A percentile compares a stretch with the other conserved stretches of the same genome.
These are phyloP conservation scores for Megalurothrips usitatus DNA, from an alignment of 2,888 invertebrate genomes.

Conservation along the genomic window DNA sequence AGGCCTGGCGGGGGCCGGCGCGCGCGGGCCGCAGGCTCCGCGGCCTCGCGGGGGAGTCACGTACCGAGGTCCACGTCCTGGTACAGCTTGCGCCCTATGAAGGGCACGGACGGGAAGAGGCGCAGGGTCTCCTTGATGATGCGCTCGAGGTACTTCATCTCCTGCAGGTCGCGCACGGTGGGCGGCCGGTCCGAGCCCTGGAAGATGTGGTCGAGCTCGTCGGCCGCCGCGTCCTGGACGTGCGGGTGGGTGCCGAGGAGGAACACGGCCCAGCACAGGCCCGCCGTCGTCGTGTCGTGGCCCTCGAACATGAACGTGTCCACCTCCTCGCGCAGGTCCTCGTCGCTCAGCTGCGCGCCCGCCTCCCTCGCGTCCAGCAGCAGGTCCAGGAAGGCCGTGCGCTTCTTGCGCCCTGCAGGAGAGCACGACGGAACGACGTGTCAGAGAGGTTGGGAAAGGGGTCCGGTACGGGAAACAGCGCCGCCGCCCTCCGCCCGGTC, in stretches of 20 bases:
- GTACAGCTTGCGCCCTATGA: slow-evolving; percentile 49
- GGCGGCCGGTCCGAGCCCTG: slow-evolving; percentile 45
- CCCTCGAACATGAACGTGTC: slow-evolving; percentile 68
- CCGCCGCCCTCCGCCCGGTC: too few species aligned
- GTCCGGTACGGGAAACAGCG: too few species aligned
- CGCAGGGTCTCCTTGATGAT: slow-evolving; percentile 57
- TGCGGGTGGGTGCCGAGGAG: slow-evolving; percentile 52
- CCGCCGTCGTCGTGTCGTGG: slow-evolving; percentile 55
- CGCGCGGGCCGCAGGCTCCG: not conserved
- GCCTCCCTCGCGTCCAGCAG: slow-evolving; percentile 51
- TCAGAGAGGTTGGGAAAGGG: too few species aligned
- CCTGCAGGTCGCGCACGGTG: slow-evolving; percentile 51
- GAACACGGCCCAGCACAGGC: slow-evolving; percentile 51
- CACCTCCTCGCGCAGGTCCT: slow-evolving; percentile 63
- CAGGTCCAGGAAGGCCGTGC: slow-evolving; percentile 64
- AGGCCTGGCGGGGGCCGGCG: slow-evolving; percentile 31
- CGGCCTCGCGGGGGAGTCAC: slow-evolving; percentile 36
- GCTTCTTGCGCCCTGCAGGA: slow-evolving; percentile 47
- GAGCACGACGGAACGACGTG: too few species aligned
- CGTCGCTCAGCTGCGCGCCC: slow-evolving; percentile 53
- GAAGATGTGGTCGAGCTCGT: slow-evolving; percentile 50
- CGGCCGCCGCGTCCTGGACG: slow-evolving; percentile 49
- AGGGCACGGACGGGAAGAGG: slow-evolving; percentile 53
- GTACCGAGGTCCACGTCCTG: slow-evolving; percentile 51
- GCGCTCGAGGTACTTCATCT: slow-evolving; percentile 54